phyloP scores from a whole-genome alignment of 2,888 invertebrate species.

The Taphrorychus bicolor region DNA sequence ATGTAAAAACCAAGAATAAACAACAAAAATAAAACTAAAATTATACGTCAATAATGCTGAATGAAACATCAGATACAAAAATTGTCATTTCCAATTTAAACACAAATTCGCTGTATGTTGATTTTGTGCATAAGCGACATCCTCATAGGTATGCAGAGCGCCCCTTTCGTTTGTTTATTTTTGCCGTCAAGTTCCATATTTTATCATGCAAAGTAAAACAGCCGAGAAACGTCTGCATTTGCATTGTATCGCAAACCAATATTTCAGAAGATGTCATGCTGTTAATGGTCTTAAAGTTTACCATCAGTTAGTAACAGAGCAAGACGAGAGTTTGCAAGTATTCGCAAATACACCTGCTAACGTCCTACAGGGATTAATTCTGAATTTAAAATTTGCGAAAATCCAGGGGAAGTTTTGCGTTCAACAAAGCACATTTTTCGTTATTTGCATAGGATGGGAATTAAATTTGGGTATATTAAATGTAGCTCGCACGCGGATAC shows the following conservation, averaged over 20 bases:
- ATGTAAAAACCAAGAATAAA: too few species aligned
- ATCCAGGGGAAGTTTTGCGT: not conserved
- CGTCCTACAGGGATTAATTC: not conserved
- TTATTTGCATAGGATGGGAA: not conserved
- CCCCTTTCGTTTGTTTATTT: not conserved
- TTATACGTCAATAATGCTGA: too few species aligned
- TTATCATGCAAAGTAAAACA: conserved; percentile 3
- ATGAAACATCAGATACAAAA: not conserved
- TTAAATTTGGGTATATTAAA: not conserved
- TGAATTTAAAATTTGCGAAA: not conserved
- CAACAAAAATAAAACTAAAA: too few species aligned
- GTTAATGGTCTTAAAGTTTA: conserved; percentile 5
- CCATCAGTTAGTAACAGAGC: not conserved
- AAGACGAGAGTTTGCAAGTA: not conserved
- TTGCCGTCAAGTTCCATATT: not conserved
- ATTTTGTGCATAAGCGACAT: not conserved
- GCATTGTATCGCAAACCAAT: conserved; percentile 1
- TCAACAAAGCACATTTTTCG: not conserved
- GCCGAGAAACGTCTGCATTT: not conserved
- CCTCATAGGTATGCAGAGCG: not conserved
- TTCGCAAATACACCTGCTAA: not conserved
- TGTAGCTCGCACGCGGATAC: not conserved
- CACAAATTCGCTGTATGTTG: not conserved
- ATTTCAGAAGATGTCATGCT: not conserved
- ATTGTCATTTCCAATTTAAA: not conserved